These are phyloP conservation scores for Lycaena phlaeas DNA, from an alignment of 2,888 invertebrate genomes.

Conservation along the genomic window DNA sequence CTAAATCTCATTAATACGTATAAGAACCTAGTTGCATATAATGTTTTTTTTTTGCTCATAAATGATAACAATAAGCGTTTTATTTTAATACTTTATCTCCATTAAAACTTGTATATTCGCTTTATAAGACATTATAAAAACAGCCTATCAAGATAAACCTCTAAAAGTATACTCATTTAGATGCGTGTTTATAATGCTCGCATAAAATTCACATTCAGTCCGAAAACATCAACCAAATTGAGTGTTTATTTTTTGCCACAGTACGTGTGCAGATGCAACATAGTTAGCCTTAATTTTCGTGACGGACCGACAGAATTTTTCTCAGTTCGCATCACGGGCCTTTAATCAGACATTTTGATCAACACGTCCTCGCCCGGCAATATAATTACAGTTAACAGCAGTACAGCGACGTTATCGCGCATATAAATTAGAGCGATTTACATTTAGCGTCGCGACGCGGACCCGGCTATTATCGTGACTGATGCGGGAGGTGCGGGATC, in stretches of 20 bases:
- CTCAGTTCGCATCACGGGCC: constrained; percentile 44
- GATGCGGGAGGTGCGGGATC: constrained; percentile 57
- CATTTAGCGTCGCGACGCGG: constrained; percentile 66
- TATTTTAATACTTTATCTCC: too few relatives aligned
- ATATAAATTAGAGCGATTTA: constrained; percentile 72
- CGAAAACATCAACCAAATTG: background rate
- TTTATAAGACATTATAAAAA: too few relatives aligned
- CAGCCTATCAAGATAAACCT: too few relatives aligned
- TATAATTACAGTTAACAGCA: constrained; percentile 73
- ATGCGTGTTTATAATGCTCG: too few relatives aligned
- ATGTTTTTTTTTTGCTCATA: too few relatives aligned
- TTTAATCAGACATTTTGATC: constrained; percentile 68
- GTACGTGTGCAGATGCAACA: constrained; percentile 13
- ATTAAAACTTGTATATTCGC: too few relatives aligned
- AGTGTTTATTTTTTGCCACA: background rate
- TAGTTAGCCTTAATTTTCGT: constrained; percentile 20
- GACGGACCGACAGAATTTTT: constrained; percentile 32
- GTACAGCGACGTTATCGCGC: constrained; percentile 69
- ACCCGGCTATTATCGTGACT: constrained; percentile 61
- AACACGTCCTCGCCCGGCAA: constrained; percentile 69
- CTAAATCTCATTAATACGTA: too few relatives aligned
- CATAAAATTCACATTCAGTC: too few relatives aligned
- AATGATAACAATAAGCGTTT: too few relatives aligned
- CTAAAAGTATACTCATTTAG: too few relatives aligned
- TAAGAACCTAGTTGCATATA: too few relatives aligned